A percentile compares a stretch with the other conserved stretches of the same genome.
Conservation (phyloP, 2,888 invertebrate species). For the Osmoderma eremita region DNA sequence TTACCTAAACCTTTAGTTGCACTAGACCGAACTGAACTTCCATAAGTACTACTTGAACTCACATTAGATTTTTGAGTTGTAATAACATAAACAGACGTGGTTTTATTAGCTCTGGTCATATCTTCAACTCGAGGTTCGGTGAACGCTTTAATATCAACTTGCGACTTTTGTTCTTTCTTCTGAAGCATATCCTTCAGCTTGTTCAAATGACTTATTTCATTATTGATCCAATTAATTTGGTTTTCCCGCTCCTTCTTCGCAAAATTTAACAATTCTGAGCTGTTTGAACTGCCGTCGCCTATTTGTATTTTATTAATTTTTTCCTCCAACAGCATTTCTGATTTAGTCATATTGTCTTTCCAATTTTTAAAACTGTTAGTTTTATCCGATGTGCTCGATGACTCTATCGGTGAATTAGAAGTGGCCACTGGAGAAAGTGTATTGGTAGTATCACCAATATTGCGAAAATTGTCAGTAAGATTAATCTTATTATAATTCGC, state of each 20-base stretch:
- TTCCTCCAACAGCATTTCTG: conserved; percentile 63
- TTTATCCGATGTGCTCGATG: conserved; percentile 20
- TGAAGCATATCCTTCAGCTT: conserved; percentile 65
- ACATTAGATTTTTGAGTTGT: conserved; percentile 49
- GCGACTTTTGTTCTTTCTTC: conserved; percentile 45
- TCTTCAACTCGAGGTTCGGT: conserved; percentile 42
- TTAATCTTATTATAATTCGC: background rate
- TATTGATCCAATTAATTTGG: conserved; percentile 69
- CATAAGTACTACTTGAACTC: conserved; percentile 6
- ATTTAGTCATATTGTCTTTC: conserved; percentile 64
- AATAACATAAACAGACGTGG: conserved; percentile 56
- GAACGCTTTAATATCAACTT: conserved; percentile 30
- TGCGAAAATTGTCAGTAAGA: conserved; percentile 5
- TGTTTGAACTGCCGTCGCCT: conserved; percentile 32
- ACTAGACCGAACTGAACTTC: background rate
- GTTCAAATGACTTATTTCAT: conserved; percentile 68
- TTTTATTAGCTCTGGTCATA: conserved; percentile 48
- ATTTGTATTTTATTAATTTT: conserved; percentile 13
- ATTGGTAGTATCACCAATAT: conserved; percentile 22
- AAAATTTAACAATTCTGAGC: conserved; percentile 54
- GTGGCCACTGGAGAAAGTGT: conserved; percentile 2
- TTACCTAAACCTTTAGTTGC: background rate
- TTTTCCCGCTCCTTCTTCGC: conserved; percentile 66
- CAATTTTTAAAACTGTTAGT: conserved; percentile 57
- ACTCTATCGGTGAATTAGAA: conserved; percentile 7